Base-by-base conservation (phyloP, 2,113 vertebrate genomes). In the Callipepla californica region DNA sequence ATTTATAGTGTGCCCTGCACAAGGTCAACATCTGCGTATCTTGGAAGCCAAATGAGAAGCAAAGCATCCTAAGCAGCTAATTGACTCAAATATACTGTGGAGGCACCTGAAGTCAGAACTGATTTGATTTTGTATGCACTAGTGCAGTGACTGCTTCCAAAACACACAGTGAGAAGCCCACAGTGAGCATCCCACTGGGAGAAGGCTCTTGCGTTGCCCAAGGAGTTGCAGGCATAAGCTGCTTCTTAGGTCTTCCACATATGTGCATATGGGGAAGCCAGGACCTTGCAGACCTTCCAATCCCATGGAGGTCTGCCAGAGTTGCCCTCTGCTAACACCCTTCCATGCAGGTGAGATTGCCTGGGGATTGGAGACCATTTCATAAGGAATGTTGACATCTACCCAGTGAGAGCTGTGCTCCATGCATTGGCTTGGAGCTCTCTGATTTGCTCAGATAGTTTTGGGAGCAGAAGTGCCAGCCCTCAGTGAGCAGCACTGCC, bases 271-370 rank as follows among this genome's bases (percentile, higher is more conserved):
- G 66, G 67, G 58, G 75, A 73, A 42, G 26, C 30, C 57, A 55
- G 48, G 69, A 53, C 28, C 32, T 34, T 12, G 44, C 8, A 45
- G 61, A 70, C 83, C 62, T 58, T 80, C 48, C 36, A 22, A 26
- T 36, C 62, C 26, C 12, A 8, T 38, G 30, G 59, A 30, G 55
- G 16, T 34, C 61, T 62, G 40, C 25, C n/a, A 0, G 51, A 53
- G 51, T 26, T 61, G 34, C 13, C 50, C 36, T 4, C 9, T 70
- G 70, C 47, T 17, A 40, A 19, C 25, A 11, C 12, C 22, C 4
- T 7, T 40, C 44, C 13, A n/a, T 65, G 34, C 57, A 0, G 0
- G 5, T 16, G 11, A 26, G 10, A 23, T 59, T 23, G 48, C 65
- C 12, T 7, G 1, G 62, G 48, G 55, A 12, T 42, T 13, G 79